These are phyloP conservation scores for Rana temporaria DNA, from an alignment of 2,113 vertebrate species.

Conservation along the genomic window DNA sequence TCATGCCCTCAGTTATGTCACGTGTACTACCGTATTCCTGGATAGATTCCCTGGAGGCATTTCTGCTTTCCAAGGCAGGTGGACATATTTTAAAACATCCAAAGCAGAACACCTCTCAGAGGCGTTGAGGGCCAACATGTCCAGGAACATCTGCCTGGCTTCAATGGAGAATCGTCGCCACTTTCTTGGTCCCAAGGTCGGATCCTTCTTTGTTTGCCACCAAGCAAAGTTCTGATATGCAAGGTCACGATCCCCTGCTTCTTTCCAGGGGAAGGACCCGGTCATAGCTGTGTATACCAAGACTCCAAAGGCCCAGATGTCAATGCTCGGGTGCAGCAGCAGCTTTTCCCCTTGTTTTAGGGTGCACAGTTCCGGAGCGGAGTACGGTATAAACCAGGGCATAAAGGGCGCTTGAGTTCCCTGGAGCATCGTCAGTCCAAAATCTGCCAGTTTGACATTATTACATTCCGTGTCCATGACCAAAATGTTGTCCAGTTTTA, in stretches of 20 bases:
- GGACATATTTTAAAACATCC: neutral
- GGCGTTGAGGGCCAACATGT: neutral
- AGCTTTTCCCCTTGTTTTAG: slow-evolving; percentile 58
- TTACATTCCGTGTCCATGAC: slow-evolving; percentile 74
- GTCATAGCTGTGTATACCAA: slow-evolving; percentile 93
- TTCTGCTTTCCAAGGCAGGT: slow-evolving; percentile 9
- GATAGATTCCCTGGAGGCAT: neutral
- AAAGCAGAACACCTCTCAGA: neutral
- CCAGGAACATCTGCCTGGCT: slow-evolving; percentile 62
- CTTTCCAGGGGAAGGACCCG: slow-evolving; percentile 92
- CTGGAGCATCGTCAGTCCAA: slow-evolving; percentile 86
- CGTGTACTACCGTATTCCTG: too few relatives aligned
- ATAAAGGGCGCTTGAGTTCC: slow-evolving; percentile 84
- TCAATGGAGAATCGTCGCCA: slow-evolving; percentile 80
- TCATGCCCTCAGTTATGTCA: too few relatives aligned
- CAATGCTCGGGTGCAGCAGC: slow-evolving; percentile 66
- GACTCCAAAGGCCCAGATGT: slow-evolving; percentile 83
- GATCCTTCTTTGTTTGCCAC: slow-evolving; percentile 74
- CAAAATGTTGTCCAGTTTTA: slow-evolving; percentile 91
- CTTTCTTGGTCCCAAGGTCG: slow-evolving; percentile 76
- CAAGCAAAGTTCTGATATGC: slow-evolving; percentile 87
- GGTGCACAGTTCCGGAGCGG: slow-evolving; percentile 82
- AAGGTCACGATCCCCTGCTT: slow-evolving; percentile 75
- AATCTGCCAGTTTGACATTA: slow-evolving; percentile 83
- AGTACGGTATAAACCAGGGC: slow-evolving; percentile 87